These are phyloP conservation scores for Luffia ferchaultella DNA, from an alignment of 2,888 invertebrate species.

Conservation along the genomic window DNA sequence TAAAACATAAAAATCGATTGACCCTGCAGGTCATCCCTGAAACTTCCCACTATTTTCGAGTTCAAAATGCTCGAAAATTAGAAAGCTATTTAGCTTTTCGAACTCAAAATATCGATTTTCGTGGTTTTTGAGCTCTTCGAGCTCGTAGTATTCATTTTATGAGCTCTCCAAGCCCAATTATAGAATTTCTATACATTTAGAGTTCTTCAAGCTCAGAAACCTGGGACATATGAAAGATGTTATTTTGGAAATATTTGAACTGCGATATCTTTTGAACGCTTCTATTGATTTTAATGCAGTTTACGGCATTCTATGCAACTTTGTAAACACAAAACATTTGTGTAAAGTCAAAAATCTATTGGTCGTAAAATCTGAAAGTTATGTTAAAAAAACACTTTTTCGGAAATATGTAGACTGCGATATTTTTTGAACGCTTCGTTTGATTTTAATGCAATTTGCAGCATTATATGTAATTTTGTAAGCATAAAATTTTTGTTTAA, in stretches of 20 bases:
- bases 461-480: too few relatives aligned
- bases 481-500: too few relatives aligned
- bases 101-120: background rate
- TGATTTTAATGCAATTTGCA: too few relatives aligned
- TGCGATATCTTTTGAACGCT: background rate
- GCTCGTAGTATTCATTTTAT: background rate
- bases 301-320: background rate
- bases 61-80: background rate
- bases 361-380: too few relatives aligned
- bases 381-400: too few relatives aligned
- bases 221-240: background rate
- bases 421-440: too few relatives aligned
- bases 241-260: background rate
- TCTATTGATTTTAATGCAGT: background rate
- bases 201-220: background rate
- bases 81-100: background rate
- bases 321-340: background rate
- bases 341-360: too few relatives aligned
- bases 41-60: background rate
- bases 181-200: background rate
- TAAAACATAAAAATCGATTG: too few relatives aligned
- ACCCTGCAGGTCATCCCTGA: too few relatives aligned
- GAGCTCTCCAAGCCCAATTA: background rate
- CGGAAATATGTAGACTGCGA: too few relatives aligned
- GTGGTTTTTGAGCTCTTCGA: background rate